phyloP scores from a whole-genome alignment of 1,140 invertebrate species.

The Pseudomyrmex flavicornis region DNA sequence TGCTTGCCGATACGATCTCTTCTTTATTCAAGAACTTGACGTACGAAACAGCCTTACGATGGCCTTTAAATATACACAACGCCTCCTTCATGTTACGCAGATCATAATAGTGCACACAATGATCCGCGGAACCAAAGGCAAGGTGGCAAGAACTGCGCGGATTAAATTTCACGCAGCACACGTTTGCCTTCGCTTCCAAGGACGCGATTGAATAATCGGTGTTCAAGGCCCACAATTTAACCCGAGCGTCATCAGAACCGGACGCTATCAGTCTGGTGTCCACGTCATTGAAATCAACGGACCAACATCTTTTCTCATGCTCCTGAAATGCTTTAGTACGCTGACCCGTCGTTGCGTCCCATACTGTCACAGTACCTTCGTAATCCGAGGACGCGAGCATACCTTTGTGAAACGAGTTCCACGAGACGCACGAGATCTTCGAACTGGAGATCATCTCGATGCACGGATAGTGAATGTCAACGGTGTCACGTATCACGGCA shows the following conservation, averaged over 20 bases:
- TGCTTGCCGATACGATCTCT: conserved; percentile 97
- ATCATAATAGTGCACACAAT: conserved; percentile 99
- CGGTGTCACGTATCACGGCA: conserved; percentile 92
- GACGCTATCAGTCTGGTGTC: conserved; percentile 96
- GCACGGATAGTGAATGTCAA: conserved; percentile 96
- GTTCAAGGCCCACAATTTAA: conserved; percentile 97
- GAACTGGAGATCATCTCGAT: conserved; percentile 97
- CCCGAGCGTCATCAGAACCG: conserved; percentile 97
- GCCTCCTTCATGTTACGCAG: conserved; percentile 94
- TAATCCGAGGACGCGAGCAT: conserved; percentile 97
- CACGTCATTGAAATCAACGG: conserved; percentile 97
- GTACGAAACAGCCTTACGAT: conserved; percentile 98
- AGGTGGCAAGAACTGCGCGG: conserved; percentile 94
- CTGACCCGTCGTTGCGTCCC: conserved; percentile 95
- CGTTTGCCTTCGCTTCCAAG: conserved; percentile 96
- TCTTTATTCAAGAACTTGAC: conserved; percentile 96
- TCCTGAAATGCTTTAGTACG: conserved; percentile 92
- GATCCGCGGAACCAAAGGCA: conserved; percentile 98
- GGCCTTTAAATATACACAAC: conserved; percentile 94
- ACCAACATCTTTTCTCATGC: conserved; percentile 98
- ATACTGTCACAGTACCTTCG: conserved; percentile 96
- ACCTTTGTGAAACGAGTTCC: conserved; percentile 97
- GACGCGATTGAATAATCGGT: conserved; percentile 94
- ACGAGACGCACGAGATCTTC: conserved; percentile 97
- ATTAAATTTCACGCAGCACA: conserved; percentile 99